These are phyloP conservation scores for Malurus leucopterus DNA, from an alignment of 2,797 vertebrate species.

Conservation along the genomic window DNA sequence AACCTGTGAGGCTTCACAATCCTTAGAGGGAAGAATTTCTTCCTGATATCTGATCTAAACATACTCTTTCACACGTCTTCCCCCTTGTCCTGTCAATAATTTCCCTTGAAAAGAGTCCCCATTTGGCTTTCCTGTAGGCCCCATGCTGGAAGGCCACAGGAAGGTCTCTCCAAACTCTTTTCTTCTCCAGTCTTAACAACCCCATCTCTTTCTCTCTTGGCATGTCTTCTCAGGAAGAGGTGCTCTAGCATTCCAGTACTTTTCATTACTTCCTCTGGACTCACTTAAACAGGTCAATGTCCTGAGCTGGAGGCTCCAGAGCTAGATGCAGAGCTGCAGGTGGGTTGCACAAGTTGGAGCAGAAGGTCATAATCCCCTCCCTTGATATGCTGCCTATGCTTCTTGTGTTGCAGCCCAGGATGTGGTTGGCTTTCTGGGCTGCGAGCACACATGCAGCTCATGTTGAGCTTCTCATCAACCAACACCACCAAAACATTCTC, in stretches of 20 bases:
- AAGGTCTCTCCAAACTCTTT: background rate
- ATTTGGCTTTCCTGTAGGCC: background rate
- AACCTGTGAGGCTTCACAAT: background rate
- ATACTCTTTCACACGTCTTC: background rate
- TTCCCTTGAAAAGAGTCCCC: background rate
- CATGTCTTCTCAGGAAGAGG: background rate
- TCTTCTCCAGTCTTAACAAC: background rate
- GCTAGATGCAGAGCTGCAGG: no score
- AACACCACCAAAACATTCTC: background rate
- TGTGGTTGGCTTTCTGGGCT: background rate
- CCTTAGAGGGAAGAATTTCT: background rate
- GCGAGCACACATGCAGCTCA: background rate
- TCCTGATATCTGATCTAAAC: background rate
- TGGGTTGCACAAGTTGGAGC: background rate
- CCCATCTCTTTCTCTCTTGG: background rate
- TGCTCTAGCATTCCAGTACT: background rate
- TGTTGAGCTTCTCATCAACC: background rate
- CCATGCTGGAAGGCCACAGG: background rate
- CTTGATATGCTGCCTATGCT: background rate
- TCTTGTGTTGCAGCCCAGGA: background rate
- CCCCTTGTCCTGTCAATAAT: background rate
- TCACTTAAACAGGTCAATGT: fast-evolving
- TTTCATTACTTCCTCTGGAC: background rate
- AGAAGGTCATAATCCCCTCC: background rate
- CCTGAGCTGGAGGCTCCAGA: background rate